These are phyloP conservation scores for Percopsis transmontana DNA, from an alignment of 2,113 vertebrate genomes.

Conservation along the genomic window DNA sequence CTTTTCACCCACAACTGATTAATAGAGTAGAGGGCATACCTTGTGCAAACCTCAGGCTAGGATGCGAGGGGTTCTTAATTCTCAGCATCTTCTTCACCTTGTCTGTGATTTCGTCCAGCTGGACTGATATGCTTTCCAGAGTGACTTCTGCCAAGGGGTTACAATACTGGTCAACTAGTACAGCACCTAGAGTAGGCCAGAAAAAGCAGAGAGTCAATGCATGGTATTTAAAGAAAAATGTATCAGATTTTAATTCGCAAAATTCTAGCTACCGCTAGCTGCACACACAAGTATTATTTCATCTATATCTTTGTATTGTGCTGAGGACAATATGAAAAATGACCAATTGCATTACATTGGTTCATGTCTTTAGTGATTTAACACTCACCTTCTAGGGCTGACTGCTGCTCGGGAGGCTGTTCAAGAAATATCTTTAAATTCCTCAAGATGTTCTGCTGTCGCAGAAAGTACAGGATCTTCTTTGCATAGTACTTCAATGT, in stretches of 20 bases:
- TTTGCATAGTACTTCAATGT: constrained; percentile 98
- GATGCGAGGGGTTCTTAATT: constrained; percentile 86
- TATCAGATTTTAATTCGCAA: too few species aligned
- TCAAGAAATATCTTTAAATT: constrained; percentile 90
- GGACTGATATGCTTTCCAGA: constrained; percentile 82
- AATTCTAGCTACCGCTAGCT: too few species aligned
- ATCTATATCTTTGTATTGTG: too few species aligned
- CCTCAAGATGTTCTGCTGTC: constrained; percentile 92
- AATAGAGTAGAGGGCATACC: constrained; percentile 51
- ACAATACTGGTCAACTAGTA: constrained; percentile 95
- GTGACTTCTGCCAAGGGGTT: constrained; percentile 92
- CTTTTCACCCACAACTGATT: neutral
- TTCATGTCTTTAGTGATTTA: neutral
- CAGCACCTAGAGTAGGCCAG: constrained; percentile 79
- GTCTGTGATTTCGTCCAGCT: constrained; percentile 86
- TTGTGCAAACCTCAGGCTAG: constrained; percentile 77
- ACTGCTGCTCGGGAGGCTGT: constrained; percentile 83
- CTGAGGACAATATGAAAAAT: too few species aligned
- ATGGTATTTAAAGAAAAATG: neutral
- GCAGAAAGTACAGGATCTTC: constrained; percentile 97
- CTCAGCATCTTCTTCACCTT: constrained; percentile 89
- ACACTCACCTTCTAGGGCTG: constrained; percentile 86
- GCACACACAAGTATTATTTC: too few species aligned
- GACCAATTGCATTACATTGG: neutral
- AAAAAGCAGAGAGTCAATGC: neutral